These are phyloP conservation scores for Danionella cerebrum DNA, from an alignment of 2,113 vertebrate genomes.

Conservation along the genomic window DNA sequence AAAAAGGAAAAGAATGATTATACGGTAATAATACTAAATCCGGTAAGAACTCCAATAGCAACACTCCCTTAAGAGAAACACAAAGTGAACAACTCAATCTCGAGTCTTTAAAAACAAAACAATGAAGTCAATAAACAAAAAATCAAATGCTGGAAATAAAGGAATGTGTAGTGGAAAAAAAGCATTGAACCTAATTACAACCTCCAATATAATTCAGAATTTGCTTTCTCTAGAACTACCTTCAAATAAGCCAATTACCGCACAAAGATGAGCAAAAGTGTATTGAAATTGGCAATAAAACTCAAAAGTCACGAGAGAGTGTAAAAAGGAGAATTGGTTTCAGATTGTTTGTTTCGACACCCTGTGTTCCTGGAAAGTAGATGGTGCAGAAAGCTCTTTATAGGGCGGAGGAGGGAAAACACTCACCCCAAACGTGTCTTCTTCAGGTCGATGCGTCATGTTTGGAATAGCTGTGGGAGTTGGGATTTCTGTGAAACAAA, in stretches of 20 bases:
- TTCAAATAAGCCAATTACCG: slow-evolving; percentile 46
- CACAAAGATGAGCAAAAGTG: slow-evolving; percentile 42
- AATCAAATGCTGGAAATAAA: slow-evolving; percentile 16
- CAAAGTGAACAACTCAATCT: background rate
- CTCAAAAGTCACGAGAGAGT: slow-evolving; percentile 39
- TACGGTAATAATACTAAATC: background rate
- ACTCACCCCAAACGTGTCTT: slow-evolving; percentile 89
- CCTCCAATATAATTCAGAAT: slow-evolving; percentile 1
- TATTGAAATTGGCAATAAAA: slow-evolving; percentile 40
- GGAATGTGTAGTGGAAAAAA: background rate
- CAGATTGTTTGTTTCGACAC: background rate
- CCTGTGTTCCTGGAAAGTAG: background rate
- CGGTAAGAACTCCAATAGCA: background rate
- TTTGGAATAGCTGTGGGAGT: slow-evolving; percentile 77
- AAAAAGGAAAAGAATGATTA: background rate
- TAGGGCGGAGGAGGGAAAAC: background rate
- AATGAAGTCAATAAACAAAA: background rate
- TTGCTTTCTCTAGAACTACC: slow-evolving; percentile 15
- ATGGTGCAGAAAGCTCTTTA: background rate
- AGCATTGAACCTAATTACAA: slow-evolving; percentile 15
- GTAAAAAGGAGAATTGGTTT: slow-evolving; percentile 15
- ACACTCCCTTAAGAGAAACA: background rate
- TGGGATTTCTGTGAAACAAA: slow-evolving; percentile 53
- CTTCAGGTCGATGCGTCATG: slow-evolving; percentile 80
- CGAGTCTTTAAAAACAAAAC: background rate